These are phyloP conservation scores for Sogatella furcifera DNA, from an alignment of 1,140 invertebrate species.

Conservation along the genomic window DNA sequence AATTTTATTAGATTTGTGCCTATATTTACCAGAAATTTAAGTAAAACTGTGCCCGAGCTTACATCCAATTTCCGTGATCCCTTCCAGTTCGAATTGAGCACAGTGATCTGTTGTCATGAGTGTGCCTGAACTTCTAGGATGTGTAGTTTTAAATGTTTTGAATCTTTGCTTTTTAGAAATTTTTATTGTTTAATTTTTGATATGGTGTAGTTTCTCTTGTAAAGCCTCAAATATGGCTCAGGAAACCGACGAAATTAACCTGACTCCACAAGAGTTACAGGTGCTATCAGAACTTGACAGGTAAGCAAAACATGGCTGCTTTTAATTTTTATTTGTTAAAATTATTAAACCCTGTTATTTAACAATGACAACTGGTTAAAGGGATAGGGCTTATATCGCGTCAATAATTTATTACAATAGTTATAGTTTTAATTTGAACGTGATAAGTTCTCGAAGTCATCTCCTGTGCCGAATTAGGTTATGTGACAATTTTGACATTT, in stretches of 20 bases:
- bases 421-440: too few relatives aligned
- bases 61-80: background rate
- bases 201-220: background rate
- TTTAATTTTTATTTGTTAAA: background rate
- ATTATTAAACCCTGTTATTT: too few relatives aligned
- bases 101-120: constrained; percentile 4
- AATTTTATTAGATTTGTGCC: background rate
- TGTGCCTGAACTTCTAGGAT: background rate
- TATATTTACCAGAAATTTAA: background rate
- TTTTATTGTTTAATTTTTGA: background rate
- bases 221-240: constrained; percentile 33
- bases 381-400: too few relatives aligned
- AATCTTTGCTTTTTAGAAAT: background rate
- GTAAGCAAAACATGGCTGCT: constrained; percentile 35
- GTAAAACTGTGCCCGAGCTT: background rate
- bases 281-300: constrained; percentile 76
- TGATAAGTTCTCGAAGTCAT: too few relatives aligned
- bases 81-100: background rate
- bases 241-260: constrained; percentile 41
- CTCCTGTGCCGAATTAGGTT: too few relatives aligned
- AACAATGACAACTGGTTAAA: too few relatives aligned
- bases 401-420: too few relatives aligned
- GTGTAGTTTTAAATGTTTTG: constrained; percentile 1
- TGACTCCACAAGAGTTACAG: constrained; percentile 64
- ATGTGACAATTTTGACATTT: too few relatives aligned